A percentile compares a stretch with the other conserved stretches of the same genome.
Conservation (phyloP, 2,797 vertebrate species). For the Anolis apletophallus region DNA sequence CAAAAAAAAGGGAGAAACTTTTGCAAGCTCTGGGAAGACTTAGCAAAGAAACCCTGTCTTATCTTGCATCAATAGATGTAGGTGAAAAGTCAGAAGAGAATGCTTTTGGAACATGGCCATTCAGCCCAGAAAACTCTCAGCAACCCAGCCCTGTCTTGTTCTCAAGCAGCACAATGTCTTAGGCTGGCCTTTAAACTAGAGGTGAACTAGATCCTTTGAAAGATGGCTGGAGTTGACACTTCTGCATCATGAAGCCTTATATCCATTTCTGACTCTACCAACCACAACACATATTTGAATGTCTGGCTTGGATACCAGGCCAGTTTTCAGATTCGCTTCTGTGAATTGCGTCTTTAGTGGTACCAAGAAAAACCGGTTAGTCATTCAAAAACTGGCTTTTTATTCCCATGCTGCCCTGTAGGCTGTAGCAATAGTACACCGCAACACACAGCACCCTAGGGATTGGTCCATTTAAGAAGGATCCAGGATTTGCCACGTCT, state of each 20-base stretch:
- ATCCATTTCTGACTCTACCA: neutral
- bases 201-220: neutral
- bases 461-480: neutral
- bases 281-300: neutral
- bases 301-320: neutral
- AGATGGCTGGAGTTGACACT: neutral
- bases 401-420: neutral
- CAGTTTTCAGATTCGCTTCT: neutral
- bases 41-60: neutral
- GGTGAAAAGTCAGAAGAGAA: too few species aligned
- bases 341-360: neutral
- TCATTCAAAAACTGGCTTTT: neutral
- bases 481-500: neutral
- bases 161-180: neutral
- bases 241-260: neutral
- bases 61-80: neutral
- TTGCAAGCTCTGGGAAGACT: too few species aligned
- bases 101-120: too few species aligned
- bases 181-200: neutral
- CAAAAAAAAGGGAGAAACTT: too few species aligned
- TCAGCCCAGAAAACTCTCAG: too few species aligned
- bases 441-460: neutral
- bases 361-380: conserved; percentile 34
- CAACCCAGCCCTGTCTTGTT: neutral
- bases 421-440: neutral